phyloP scores from a whole-genome alignment of 2,113 vertebrate species.

The Saiga tatarica region DNA sequence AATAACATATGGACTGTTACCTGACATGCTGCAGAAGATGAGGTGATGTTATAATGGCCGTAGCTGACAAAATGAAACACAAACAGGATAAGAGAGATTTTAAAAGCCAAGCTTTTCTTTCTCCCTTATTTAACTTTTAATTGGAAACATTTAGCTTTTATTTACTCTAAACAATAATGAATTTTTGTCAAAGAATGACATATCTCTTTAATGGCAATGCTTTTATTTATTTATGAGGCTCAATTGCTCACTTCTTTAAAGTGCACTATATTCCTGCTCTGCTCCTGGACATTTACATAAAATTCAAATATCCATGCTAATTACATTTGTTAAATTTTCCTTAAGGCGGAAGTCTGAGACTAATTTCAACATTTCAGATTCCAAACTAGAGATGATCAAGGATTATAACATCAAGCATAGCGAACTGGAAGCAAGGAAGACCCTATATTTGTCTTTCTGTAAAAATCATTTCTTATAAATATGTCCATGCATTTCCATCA shows the following conservation, averaged over 20 bases:
- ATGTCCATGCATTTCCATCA: neutral
- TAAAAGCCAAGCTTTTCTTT: slow-evolving; percentile 37
- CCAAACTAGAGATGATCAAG: neutral
- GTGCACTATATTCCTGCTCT: neutral
- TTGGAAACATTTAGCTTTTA: slow-evolving; percentile 50
- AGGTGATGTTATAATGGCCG: slow-evolving; percentile 42
- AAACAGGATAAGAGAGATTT: slow-evolving; percentile 44
- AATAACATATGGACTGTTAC: neutral
- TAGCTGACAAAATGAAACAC: slow-evolving; percentile 46
- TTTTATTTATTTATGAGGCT: slow-evolving; percentile 41
- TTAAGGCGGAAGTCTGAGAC: neutral
- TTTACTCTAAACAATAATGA: slow-evolving; percentile 41
- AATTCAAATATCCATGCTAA: slow-evolving; percentile 31
- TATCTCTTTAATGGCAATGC: slow-evolving; percentile 27
- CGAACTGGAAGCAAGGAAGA: neutral
- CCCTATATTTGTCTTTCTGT: neutral
- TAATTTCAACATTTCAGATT: slow-evolving; percentile 8
- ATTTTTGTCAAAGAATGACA: neutral
- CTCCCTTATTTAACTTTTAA: slow-evolving; percentile 51
- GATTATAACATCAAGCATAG: neutral
- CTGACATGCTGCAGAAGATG: neutral
- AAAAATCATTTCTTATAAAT: neutral
- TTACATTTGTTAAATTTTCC: slow-evolving; percentile 39
- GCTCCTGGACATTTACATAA: slow-evolving; percentile 13
- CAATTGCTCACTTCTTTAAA: slow-evolving; percentile 22